Evolutionary conservation across 1,140 invertebrate genomes (phyloP).

Genomic region (Hermatobates lingyangjiaoensis): DNA sequence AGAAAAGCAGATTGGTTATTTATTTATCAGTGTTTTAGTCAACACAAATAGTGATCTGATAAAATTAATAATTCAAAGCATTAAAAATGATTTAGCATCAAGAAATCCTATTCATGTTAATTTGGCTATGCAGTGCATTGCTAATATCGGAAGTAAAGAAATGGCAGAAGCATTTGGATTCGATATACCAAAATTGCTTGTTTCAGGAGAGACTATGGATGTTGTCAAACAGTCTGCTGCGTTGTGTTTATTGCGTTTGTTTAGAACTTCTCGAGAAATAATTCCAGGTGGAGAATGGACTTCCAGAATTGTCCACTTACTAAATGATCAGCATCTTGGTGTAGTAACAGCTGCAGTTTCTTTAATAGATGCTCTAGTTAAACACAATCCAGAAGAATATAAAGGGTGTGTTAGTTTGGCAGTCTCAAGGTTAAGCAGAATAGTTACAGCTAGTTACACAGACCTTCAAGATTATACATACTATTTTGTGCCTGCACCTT

Average conservation of each 20-base stretch:
- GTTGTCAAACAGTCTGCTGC: conserved; percentile 99
- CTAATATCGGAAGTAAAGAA: conserved; percentile 97
- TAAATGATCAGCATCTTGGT: conserved; percentile 98
- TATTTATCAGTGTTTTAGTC: conserved; percentile 98
- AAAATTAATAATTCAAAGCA: conserved; percentile 96
- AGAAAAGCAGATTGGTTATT: conserved; percentile 99
- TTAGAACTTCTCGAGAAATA: conserved; percentile 83
- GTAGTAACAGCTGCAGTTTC: conserved; percentile 97
- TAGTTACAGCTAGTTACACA: conserved; percentile 94
- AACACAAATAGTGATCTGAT: conserved; percentile 98
- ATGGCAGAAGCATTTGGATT: conserved; percentile 98
- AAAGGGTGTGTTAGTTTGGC: conserved; percentile 96
- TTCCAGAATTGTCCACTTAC: conserved; percentile 90
- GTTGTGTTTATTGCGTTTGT: conserved; percentile 78
- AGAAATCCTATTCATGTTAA: conserved; percentile 97
- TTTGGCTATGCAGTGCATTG: conserved; percentile 97
- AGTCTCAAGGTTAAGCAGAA: conserved; percentile 88
- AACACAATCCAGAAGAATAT: conserved; percentile 97
- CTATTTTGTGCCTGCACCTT: conserved; percentile 99
- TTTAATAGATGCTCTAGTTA: conserved; percentile 93
- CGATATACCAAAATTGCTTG: conserved; percentile 94
- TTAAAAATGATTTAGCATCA: conserved; percentile 95
- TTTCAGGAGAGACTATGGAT: conserved; percentile 98
- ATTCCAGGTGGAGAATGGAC: conserved; percentile 98
- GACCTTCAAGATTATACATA: conserved; percentile 99